phyloP scores from a whole-genome alignment of 1,140 invertebrate species.

The Maconellicoccus hirsutus region DNA sequence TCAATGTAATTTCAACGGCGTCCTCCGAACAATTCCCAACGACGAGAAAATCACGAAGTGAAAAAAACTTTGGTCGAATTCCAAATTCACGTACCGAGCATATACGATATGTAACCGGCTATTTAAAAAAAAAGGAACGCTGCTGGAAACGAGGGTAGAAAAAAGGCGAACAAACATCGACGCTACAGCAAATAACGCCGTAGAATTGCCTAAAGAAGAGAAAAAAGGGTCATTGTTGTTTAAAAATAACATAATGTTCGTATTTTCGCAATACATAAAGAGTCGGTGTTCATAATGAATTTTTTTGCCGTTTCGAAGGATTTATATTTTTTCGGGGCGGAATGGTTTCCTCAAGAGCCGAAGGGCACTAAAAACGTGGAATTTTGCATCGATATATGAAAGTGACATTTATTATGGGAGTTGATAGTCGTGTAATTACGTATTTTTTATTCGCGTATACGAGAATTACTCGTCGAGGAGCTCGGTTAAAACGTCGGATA shows the following conservation, averaged over 20 bases:
- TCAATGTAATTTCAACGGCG: neutral
- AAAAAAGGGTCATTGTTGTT: neutral
- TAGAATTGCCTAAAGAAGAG: neutral
- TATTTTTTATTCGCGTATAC: too few species aligned
- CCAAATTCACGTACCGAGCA: neutral
- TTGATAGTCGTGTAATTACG: too few species aligned
- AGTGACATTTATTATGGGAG: too few species aligned
- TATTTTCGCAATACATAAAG: neutral
- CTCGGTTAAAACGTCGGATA: neutral
- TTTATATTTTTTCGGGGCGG: neutral
- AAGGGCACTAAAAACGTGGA: too few species aligned
- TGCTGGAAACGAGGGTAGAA: neutral
- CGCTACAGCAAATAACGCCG: neutral
- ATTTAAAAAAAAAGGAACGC: neutral
- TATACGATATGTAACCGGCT: neutral
- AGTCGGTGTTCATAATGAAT: neutral
- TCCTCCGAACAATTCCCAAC: neutral
- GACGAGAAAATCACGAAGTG: neutral
- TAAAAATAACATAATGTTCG: constrained; percentile 1
- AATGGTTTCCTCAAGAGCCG: too few species aligned
- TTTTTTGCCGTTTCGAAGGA: neutral
- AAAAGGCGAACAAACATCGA: neutral
- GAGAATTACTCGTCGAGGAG: too few species aligned
- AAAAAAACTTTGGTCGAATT: neutral
- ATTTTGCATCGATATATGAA: too few species aligned